Conservation (phyloP, 1,140 invertebrate species). For the Rhyzopertha dominica region DNA sequence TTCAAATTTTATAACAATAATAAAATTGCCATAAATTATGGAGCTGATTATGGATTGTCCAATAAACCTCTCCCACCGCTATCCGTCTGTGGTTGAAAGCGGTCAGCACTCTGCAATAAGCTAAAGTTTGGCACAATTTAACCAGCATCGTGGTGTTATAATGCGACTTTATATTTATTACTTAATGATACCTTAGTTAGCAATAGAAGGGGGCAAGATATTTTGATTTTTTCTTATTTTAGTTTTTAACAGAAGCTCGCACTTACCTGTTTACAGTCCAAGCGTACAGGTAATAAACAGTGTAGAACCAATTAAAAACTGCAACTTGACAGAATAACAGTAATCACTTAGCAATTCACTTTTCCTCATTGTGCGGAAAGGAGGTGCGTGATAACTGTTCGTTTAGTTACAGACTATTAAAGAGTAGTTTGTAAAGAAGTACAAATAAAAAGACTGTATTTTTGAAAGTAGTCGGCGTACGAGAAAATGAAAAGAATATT, state of each 20-base stretch:
- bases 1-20: constrained; percentile 4
- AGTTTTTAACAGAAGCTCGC: too few species aligned
- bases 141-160: constrained; percentile 10
- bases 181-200: constrained; percentile 3
- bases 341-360: too few species aligned
- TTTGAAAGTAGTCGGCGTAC: too few species aligned
- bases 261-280: background rate
- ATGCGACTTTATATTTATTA: constrained; percentile 8
- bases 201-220: background rate
- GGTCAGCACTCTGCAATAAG: constrained; percentile 4
- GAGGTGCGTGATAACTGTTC: too few species aligned
- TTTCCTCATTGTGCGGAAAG: too few species aligned
- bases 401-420: too few species aligned
- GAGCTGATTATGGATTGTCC: constrained; percentile 10
- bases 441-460: too few species aligned
- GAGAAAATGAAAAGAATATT: too few species aligned
- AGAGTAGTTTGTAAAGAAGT: too few species aligned
- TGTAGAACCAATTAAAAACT: background rate
- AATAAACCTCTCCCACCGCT: constrained; percentile 8
- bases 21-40: constrained; percentile 7
- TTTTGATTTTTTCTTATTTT: too few species aligned
- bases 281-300: background rate
- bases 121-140: constrained; percentile 8
- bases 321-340: background rate
- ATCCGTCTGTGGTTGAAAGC: background rate